Percentiles rank a stretch among this genome's conserved stretches.
phyloP scores from a whole-genome alignment of 2,113 vertebrate species.

The Tympanuchus pallidicinctus region DNA sequence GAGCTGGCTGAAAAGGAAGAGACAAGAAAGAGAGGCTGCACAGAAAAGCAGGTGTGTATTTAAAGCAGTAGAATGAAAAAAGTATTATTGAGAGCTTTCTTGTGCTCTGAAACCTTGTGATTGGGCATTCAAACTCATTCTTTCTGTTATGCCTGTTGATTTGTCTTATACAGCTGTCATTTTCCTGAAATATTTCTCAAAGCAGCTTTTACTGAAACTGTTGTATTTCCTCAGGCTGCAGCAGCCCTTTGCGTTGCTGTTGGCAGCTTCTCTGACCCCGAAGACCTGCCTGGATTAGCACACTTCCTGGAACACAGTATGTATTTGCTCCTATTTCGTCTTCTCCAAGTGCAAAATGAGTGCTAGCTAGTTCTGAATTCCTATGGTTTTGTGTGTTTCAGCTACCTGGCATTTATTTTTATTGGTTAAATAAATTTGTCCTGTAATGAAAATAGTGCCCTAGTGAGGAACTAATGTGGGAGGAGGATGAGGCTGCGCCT shows the following conservation, averaged over 20 bases:
- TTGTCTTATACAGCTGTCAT: background rate
- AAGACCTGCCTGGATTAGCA: slow-evolving; percentile 94
- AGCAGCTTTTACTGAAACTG: slow-evolving; percentile 40
- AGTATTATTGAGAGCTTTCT: background rate
- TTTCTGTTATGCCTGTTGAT: background rate
- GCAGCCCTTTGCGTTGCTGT: slow-evolving; percentile 93
- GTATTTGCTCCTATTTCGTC: slow-evolving; percentile 49
- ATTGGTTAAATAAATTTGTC: background rate
- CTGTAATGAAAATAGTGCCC: background rate
- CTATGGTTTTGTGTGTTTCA: background rate
- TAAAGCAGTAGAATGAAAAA: background rate
- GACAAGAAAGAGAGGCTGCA: slow-evolving; percentile 80
- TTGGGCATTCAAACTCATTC: background rate
- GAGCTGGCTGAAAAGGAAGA: slow-evolving; percentile 75
- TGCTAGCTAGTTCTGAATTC: background rate
- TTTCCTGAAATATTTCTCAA: slow-evolving; percentile 18
- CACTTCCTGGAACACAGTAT: slow-evolving; percentile 99
- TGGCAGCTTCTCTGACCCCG: slow-evolving; percentile 96
- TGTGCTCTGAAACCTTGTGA: background rate
- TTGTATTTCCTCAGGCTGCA: slow-evolving; percentile 86
- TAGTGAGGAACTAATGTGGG: background rate
- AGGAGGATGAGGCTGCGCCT: background rate
- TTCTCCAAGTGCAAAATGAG: background rate
- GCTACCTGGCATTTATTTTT: background rate
- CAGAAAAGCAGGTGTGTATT: slow-evolving; percentile 91